Evolutionary conservation across 2,113 vertebrate species (phyloP).

Genomic region (Martes martes): DNA sequence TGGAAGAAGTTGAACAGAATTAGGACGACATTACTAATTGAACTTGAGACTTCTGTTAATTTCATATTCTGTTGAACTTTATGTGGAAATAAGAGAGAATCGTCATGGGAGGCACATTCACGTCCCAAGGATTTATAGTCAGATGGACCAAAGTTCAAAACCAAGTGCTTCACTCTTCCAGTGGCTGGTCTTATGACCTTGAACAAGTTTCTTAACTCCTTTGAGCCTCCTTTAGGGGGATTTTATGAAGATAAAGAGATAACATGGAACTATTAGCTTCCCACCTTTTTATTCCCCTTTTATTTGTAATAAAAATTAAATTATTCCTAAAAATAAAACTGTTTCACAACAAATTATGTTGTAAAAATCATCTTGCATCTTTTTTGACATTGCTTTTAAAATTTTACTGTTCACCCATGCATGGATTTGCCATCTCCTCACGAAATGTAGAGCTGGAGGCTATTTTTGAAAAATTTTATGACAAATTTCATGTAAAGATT

Average conservation of each 20-base stretch:
- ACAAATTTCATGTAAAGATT: not conserved
- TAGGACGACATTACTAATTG: not conserved
- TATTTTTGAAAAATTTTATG: not conserved
- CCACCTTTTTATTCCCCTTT: not conserved
- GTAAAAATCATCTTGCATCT: not conserved
- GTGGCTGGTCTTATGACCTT: not conserved
- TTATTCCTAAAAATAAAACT: constrained; percentile 15
- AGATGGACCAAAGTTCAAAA: not conserved
- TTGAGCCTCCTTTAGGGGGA: not conserved
- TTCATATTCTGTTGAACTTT: not conserved
- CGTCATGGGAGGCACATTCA: not conserved
- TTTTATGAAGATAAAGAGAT: constrained; percentile 26
- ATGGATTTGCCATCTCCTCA: not conserved
- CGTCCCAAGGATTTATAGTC: not conserved
- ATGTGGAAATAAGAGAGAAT: not conserved
- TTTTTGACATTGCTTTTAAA: not conserved
- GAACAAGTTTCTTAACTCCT: not conserved
- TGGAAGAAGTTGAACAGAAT: not conserved
- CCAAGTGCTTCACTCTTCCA: not conserved
- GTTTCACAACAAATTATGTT: not conserved
- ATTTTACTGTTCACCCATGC: not conserved
- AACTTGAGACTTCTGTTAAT: not conserved
- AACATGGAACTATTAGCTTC: not conserved
- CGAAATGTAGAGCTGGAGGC: not conserved
- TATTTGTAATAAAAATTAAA: constrained; percentile 21